Evolutionary conservation across 2,797 vertebrate species (phyloP).

Genomic region (Menidia menidia): DNA sequence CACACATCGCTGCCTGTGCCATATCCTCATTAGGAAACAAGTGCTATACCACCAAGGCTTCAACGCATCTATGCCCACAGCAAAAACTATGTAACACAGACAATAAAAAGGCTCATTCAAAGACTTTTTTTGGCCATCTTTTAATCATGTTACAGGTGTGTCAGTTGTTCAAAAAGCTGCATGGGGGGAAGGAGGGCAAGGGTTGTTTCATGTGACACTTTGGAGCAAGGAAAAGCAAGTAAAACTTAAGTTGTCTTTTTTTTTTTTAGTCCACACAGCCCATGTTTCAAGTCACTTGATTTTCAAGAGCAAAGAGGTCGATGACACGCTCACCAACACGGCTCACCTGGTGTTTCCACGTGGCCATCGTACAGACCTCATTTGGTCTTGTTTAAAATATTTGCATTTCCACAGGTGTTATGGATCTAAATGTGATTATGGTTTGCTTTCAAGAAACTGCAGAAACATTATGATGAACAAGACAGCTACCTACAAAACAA

Average conservation of each 20-base stretch:
- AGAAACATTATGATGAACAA: slow-evolving; percentile 76
- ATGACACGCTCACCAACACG: slow-evolving; percentile 57
- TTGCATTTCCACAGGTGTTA: slow-evolving; percentile 70
- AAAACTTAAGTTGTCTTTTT: slow-evolving; percentile 78
- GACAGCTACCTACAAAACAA: slow-evolving; percentile 71
- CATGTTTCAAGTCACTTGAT: slow-evolving; percentile 78
- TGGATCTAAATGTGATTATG: slow-evolving; percentile 78
- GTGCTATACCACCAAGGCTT: slow-evolving; percentile 76
- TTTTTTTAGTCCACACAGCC: slow-evolving; percentile 79
- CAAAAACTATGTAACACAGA: slow-evolving; percentile 82
- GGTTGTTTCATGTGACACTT: slow-evolving; percentile 7
- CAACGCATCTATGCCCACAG: slow-evolving; percentile 77
- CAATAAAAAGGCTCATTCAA: slow-evolving; percentile 89
- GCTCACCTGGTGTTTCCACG: slow-evolving; percentile 65
- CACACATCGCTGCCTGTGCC: slow-evolving; percentile 74
- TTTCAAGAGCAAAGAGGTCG: slow-evolving; percentile 69
- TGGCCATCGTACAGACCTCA: slow-evolving; percentile 65
- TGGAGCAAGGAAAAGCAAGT: slow-evolving; percentile 20
- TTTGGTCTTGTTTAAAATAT: slow-evolving; percentile 69
- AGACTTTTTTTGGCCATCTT: slow-evolving; percentile 14
- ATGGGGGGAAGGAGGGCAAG: not conserved
- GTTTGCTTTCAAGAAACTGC: slow-evolving; percentile 76
- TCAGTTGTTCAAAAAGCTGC: not conserved
- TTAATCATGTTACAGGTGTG: slow-evolving; percentile 7
- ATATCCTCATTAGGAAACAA: slow-evolving; percentile 78